Evolutionary conservation across 2,113 vertebrate genomes (phyloP).

Genomic region (Dromiciops gliroides): DNA sequence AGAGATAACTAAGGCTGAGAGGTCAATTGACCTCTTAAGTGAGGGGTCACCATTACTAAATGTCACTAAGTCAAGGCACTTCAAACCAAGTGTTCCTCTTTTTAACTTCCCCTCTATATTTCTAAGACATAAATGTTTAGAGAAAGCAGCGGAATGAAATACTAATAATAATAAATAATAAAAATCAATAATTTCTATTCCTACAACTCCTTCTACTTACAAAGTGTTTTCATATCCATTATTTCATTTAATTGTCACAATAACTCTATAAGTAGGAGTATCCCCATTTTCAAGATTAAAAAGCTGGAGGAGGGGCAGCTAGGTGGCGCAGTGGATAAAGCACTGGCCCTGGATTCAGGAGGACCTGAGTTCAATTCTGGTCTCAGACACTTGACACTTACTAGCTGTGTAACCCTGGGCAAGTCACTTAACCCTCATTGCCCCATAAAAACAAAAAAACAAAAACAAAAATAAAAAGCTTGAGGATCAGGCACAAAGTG

Average conservation of each 20-base stretch:
- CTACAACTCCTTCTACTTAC: not conserved
- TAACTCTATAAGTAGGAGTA: not conserved
- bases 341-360: too few species aligned
- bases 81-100: not conserved
- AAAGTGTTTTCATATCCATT: not conserved
- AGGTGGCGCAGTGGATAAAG: too few species aligned
- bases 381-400: too few species aligned
- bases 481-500: not conserved
- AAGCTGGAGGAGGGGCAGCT: too few species aligned
- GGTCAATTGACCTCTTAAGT: not conserved
- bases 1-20: not conserved
- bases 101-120: not conserved
- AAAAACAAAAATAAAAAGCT: too few species aligned
- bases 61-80: not conserved
- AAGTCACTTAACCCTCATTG: too few species aligned
- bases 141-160: not conserved
- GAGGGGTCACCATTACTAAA: not conserved
- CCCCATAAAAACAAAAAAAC: too few species aligned
- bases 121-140: not conserved
- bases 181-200: constrained; percentile 39
- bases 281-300: not conserved
- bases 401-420: too few species aligned
- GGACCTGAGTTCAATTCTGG: too few species aligned
- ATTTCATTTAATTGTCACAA: not conserved
- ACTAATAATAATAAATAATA: not conserved